phyloP scores from a whole-genome alignment of 2,888 invertebrate species.

The Zaprionus obscuricornis region DNA sequence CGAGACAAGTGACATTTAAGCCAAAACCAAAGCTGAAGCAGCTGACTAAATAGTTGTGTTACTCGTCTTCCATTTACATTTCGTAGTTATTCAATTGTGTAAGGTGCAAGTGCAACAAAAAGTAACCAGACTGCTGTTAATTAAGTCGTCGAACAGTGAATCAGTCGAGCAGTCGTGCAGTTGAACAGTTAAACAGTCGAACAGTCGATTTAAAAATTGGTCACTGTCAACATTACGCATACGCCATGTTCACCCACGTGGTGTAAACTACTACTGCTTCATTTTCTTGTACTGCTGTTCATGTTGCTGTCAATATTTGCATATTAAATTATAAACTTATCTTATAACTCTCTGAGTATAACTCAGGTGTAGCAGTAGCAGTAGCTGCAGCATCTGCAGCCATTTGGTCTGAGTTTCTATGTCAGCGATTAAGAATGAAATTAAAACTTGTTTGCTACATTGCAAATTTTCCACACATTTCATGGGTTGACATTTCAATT shows the following conservation, averaged over 20 bases:
- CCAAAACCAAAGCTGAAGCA: constrained; percentile 27
- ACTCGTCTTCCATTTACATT: constrained; percentile 20
- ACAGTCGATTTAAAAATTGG: constrained; percentile 24
- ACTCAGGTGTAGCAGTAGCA: constrained; percentile 27
- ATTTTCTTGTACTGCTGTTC: not conserved
- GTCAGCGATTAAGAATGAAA: constrained; percentile 55
- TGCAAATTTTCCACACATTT: constrained; percentile 54
- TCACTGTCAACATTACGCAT: constrained; percentile 58
- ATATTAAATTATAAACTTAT: constrained; percentile 58
- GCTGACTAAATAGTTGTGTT: not conserved
- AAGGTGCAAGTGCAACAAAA: constrained; percentile 52
- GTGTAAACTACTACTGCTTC: not conserved
- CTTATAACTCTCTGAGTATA: constrained; percentile 2
- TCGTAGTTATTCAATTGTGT: constrained; percentile 49
- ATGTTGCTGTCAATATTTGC: constrained; percentile 45
- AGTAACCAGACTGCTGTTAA: constrained; percentile 9
- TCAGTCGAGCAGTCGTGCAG: constrained; percentile 1
- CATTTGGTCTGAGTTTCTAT: constrained; percentile 53
- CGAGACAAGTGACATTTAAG: constrained; percentile 65
- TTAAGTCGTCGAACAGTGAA: too few species aligned
- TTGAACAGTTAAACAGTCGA: not conserved
- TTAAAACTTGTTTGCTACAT: constrained; percentile 63
- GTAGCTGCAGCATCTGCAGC: constrained; percentile 35
- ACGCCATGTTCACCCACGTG: constrained; percentile 61
- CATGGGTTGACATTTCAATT: constrained; percentile 65